Evolutionary conservation across 2,113 vertebrate species (phyloP), one percentile per base, ranked within the genome.

Genomic region (Aplodontia rufa): DNA sequence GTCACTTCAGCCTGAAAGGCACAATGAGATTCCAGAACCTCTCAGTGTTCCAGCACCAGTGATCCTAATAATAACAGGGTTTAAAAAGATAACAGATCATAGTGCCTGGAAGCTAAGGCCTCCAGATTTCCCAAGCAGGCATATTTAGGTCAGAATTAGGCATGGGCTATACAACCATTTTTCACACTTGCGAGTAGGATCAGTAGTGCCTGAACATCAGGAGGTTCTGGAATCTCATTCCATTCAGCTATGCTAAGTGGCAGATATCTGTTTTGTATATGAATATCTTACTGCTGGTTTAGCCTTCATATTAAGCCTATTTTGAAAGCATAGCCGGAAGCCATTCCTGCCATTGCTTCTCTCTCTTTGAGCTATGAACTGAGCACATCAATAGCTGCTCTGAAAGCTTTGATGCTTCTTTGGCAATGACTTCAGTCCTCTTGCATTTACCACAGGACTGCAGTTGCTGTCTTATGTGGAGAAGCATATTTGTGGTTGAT

Each of bases 401-500:
- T 86, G 87, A 95, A 60, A 90, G 87, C 95, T 98, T 97, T 98
- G 97, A 98, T 97, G 97, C 62, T 89, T 60, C 91, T 94, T 97
- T 98, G 97, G 97, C 98, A 97, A 66, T 26, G 80, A 95, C 95
- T 96, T 95, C 95, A 83, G 90, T 97, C 96, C 97, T 96, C 62
- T 74, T 96, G 89, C 80, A 92, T 58, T 97, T 97, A 98, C 97
- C 97, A 82, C 97, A 98, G 97, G 93, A 95, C 96, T 26, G 47
- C 45, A 96, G 96, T 81, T 94, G 97, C 96, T 93, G 92, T 98
- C 98, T 98, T 84, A 94, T 97, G 98, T 97, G 97, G 95, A 94
- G 94, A 98, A 91, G 85, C 96, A 82, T 97, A 97, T 90, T 97
- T 98, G 98, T 96, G 98, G 98, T 96, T 97, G 97, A 98, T 96